Percentiles rank a stretch among this genome's conserved stretches.
phyloP scores from a whole-genome alignment of 2,797 vertebrate species.

The Sebastes melanostomus region DNA sequence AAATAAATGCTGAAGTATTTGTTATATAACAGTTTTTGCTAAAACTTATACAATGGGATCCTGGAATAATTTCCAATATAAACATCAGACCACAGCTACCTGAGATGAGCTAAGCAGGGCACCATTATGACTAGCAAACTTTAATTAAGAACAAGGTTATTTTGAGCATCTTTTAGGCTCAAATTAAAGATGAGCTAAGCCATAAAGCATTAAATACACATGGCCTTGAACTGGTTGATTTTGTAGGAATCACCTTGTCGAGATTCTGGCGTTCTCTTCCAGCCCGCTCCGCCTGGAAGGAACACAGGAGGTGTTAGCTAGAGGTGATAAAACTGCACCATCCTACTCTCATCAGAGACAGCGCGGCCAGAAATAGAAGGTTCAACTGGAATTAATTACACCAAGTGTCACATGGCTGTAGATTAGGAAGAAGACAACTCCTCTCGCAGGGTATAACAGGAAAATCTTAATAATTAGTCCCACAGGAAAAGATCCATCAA shows the following conservation, averaged over 20 bases:
- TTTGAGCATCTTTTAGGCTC: neutral
- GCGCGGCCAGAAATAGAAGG: conserved; percentile 73
- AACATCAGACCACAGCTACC: neutral
- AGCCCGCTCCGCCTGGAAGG: conserved; percentile 35
- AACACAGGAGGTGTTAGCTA: conserved; percentile 48
- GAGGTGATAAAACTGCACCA: conserved; percentile 65
- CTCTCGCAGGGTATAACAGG: conserved; percentile 61
- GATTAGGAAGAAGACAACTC: conserved; percentile 72
- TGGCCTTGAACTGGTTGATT: conserved; percentile 3
- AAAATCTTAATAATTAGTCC: conserved; percentile 74
- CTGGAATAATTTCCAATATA: neutral
- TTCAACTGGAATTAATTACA: conserved; percentile 80
- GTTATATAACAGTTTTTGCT: neutral
- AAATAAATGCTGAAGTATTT: neutral
- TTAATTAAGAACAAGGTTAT: neutral
- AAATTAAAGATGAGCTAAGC: neutral
- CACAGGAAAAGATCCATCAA: conserved; percentile 62
- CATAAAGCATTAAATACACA: neutral
- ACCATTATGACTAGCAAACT: neutral
- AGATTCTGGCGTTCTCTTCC: conserved; percentile 15
- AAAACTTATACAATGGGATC: neutral
- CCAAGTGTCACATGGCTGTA: conserved; percentile 77
- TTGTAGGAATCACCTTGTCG: conserved; percentile 12
- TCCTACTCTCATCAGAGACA: conserved; percentile 61
- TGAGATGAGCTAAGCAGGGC: neutral